phyloP scores from a whole-genome alignment of 2,113 vertebrate genomes.

The Chauna torquata region DNA sequence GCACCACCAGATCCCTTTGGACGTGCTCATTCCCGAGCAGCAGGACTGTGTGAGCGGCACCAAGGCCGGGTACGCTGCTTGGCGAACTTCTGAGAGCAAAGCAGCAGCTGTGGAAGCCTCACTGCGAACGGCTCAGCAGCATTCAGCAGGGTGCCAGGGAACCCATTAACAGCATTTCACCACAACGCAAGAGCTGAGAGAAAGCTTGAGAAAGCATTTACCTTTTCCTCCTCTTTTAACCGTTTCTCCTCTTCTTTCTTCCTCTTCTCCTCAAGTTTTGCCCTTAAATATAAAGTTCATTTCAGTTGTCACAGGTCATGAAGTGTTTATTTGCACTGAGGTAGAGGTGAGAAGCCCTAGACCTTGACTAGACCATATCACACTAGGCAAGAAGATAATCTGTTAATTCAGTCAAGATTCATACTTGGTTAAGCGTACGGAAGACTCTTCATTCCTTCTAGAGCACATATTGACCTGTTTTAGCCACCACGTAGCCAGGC shows the following conservation, averaged over 20 bases:
- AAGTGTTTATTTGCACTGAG: neutral
- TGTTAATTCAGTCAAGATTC: neutral
- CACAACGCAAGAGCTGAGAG: fast-evolving
- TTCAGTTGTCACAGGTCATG: neutral
- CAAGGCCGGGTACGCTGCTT: neutral
- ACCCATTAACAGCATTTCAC: neutral
- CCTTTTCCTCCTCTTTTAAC: conserved; percentile 94
- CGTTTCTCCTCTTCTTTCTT: conserved; percentile 97
- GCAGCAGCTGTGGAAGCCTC: fast-evolving
- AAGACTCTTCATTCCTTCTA: neutral
- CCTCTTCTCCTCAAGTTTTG: conserved; percentile 94
- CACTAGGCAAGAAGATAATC: neutral
- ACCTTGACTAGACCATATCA: neutral
- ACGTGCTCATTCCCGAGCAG: neutral
- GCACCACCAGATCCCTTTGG: neutral
- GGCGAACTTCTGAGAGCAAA: neutral
- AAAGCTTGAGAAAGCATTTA: conserved; percentile 3
- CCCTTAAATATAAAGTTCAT: conserved; percentile 72
- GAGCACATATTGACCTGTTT: neutral
- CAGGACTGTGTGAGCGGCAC: neutral
- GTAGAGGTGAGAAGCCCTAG: neutral
- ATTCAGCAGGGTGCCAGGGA: neutral
- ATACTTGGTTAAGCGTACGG: fast-evolving
- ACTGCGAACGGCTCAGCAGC: fast-evolving
- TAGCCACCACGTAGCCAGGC: neutral